A percentile compares a stretch with the other conserved stretches of the same genome.
These are phyloP conservation scores for Cheilosia vulpina DNA, from an alignment of 2,888 invertebrate species.

Conservation along the genomic window DNA sequence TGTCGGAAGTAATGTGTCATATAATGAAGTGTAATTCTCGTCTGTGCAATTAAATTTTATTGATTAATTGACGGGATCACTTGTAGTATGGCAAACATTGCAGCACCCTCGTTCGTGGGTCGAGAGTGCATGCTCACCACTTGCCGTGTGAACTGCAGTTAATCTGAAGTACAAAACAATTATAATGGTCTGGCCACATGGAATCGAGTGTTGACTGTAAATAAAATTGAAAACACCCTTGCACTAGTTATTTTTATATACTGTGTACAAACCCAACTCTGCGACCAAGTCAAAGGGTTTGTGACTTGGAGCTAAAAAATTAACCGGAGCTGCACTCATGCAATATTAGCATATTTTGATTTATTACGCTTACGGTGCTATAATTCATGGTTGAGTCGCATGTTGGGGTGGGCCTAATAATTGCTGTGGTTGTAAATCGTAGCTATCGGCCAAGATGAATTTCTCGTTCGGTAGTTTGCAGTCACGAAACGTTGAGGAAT, in stretches of 20 bases:
- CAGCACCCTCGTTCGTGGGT: conserved; percentile 9
- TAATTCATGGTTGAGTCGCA: conserved; percentile 70
- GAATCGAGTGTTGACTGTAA: background rate
- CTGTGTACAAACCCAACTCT: conserved; percentile 9
- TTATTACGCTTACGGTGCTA: conserved; percentile 50
- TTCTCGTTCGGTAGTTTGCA: background rate
- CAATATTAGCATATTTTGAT: conserved; percentile 67
- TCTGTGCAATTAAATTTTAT: conserved; percentile 63
- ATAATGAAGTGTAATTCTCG: conserved; percentile 54
- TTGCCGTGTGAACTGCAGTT: conserved; percentile 38
- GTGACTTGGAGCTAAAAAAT: conserved; percentile 6
- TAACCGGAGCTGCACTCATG: conserved; percentile 39
- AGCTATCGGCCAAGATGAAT: background rate
- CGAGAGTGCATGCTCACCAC: background rate
- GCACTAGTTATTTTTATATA: too few species aligned
- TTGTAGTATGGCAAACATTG: background rate
- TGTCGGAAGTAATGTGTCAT: conserved; percentile 50
- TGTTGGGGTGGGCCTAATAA: conserved; percentile 48
- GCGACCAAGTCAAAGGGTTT: conserved; percentile 9
- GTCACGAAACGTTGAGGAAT: background rate
- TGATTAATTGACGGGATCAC: conserved; percentile 61
- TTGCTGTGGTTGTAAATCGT: conserved; percentile 53
- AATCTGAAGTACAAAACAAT: conserved; percentile 17
- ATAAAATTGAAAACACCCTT: conserved; percentile 1
- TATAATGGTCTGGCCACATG: conserved; percentile 23